Conservation (phyloP, 2,888 invertebrate species). For the Rotaria magnacalcarata region DNA sequence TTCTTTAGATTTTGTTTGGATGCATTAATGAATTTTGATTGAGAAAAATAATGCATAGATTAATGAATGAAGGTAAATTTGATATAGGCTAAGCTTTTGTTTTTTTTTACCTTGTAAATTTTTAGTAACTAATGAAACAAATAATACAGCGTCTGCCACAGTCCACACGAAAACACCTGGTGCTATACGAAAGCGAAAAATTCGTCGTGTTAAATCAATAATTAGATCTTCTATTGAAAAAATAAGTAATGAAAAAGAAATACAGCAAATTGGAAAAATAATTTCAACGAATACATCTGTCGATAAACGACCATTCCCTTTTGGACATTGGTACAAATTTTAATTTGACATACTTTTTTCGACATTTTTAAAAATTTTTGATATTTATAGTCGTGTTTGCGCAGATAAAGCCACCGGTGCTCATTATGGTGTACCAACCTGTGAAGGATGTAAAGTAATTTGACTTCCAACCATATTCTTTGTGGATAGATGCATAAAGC, state of each 20-base stretch:
- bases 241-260: not conserved
- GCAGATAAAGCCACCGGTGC: not conserved
- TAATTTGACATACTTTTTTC: not conserved
- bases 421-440: slow-evolving; percentile 26
- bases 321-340: slow-evolving; percentile 23
- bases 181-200: not conserved
- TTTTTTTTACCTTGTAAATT: not conserved
- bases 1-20: not conserved
- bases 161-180: too few relatives aligned
- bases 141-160: not conserved
- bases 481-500: too few relatives aligned
- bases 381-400: slow-evolving; percentile 7
- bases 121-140: not conserved
- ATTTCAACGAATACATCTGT: not conserved
- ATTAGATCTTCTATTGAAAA: not conserved
- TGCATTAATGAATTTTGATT: not conserved
- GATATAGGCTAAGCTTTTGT: not conserved
- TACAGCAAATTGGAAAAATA: not conserved
- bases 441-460: slow-evolving; percentile 34
- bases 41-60: not conserved
- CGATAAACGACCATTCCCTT: not conserved
- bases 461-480: too few relatives aligned
- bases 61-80: not conserved
- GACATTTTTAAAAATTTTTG: not conserved
- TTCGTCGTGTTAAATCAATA: not conserved